Evolutionary conservation across 2,113 vertebrate genomes (phyloP).

Genomic region (Paramormyrops kingsleyae): DNA sequence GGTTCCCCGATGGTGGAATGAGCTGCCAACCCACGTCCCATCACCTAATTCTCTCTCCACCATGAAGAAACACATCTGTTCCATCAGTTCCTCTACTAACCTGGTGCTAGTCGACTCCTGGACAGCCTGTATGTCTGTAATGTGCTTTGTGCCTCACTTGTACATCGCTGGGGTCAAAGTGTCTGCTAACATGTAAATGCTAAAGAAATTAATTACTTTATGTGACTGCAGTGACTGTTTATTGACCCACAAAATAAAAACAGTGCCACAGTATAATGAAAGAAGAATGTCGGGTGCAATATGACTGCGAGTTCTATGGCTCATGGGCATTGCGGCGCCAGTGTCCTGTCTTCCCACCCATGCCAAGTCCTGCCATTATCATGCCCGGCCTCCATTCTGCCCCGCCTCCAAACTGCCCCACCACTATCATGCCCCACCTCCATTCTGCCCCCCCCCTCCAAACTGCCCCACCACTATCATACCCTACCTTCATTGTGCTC

Average conservation of each 20-base stretch:
- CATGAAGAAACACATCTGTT: neutral
- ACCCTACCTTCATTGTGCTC: too few relatives aligned
- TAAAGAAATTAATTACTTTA: neutral
- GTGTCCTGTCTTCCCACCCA: neutral
- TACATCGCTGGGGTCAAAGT: neutral
- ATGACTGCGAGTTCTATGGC: neutral
- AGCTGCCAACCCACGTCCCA: neutral
- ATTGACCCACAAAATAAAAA: neutral
- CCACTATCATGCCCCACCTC: neutral
- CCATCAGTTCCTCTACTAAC: neutral
- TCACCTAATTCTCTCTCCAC: neutral
- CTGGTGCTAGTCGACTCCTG: neutral
- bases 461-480: too few relatives aligned
- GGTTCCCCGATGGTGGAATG: too few relatives aligned
- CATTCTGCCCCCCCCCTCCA: too few relatives aligned
- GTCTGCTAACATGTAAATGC: neutral
- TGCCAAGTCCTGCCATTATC: neutral
- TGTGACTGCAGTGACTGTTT: neutral
- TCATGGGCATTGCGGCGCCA: neutral
- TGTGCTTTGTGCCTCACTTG: neutral
- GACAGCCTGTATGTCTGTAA: neutral
- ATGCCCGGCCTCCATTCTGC: neutral
- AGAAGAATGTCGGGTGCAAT: neutral
- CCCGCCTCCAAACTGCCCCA: too few relatives aligned
- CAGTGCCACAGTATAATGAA: neutral